A percentile compares a stretch with the other conserved stretches of the same genome.
phyloP scores from a whole-genome alignment of 2,797 vertebrate genomes.

The Enteromius treurensis region DNA sequence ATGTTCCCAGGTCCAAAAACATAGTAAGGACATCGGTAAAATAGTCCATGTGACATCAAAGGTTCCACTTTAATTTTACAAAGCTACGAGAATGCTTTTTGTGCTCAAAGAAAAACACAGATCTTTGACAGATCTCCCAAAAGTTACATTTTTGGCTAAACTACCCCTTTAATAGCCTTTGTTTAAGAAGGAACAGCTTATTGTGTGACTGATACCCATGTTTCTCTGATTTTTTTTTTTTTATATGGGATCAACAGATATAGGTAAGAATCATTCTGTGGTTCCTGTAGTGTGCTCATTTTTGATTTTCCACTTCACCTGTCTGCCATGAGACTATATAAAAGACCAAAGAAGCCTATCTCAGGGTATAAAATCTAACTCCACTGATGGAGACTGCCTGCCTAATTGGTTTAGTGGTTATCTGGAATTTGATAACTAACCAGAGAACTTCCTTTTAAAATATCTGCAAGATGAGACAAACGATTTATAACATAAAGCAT shows the following conservation, averaged over 20 bases:
- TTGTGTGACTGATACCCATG: slow-evolving; percentile 57
- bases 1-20: not conserved
- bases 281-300: slow-evolving; percentile 47
- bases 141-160: no score
- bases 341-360: not conserved
- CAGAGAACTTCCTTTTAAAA: slow-evolving; percentile 21
- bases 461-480: not conserved
- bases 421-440: slow-evolving; percentile 17
- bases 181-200: not conserved
- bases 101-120: no score
- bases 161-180: not conserved
- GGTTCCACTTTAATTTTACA: no score
- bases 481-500: not conserved
- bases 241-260: slow-evolving; percentile 69
- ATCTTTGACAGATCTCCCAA: no score
- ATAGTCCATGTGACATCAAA: no score
- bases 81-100: no score
- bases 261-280: slow-evolving; percentile 73
- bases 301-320: slow-evolving; percentile 46
- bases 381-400: not conserved
- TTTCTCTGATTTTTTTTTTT: slow-evolving; percentile 58
- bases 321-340: not conserved
- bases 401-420: not conserved
- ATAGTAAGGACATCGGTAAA: no score
- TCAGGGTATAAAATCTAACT: not conserved